Percentiles rank a stretch among this genome's conserved stretches.
Conservation (phyloP, 92 coral and sea anemone genomes). For the Paragorgia papillata region DNA sequence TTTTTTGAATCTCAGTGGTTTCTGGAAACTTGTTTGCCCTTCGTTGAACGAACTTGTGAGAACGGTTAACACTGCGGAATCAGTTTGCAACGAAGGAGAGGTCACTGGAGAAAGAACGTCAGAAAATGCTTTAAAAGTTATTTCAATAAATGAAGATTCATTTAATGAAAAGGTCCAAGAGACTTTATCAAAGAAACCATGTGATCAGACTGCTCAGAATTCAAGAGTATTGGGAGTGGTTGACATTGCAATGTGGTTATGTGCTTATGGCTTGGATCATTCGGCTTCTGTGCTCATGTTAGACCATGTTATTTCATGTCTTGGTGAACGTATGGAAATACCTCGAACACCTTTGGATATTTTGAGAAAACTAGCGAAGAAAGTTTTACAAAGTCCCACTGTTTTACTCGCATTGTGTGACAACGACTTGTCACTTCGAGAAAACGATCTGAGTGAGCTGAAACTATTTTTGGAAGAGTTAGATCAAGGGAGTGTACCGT, state of each 20-base stretch:
- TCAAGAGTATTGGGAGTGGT: not conserved
- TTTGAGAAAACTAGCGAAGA: conserved; percentile 59
- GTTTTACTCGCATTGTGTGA: conserved; percentile 68
- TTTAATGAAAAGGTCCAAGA: not conserved
- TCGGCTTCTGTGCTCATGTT: conserved; percentile 74
- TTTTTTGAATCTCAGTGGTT: conserved; percentile 68
- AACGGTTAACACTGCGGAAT: not conserved
- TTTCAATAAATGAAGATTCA: not conserved
- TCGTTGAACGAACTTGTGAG: conserved; percentile 68
- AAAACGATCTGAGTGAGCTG: conserved; percentile 25
- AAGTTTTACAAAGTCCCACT: conserved; percentile 74
- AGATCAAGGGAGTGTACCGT: conserved; percentile 41
- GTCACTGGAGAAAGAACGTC: not conserved
- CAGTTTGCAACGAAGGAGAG: not conserved
- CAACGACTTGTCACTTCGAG: conserved; percentile 69
- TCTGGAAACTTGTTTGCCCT: conserved; percentile 76
- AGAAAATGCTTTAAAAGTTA: not conserved
- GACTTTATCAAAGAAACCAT: not conserved
- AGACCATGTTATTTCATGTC: conserved; percentile 60
- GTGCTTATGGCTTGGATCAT: conserved; percentile 63
- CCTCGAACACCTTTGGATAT: conserved; percentile 49
- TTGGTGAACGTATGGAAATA: conserved; percentile 29
- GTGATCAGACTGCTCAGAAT: not conserved
- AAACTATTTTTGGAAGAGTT: conserved; percentile 55
- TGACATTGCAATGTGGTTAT: conserved; percentile 46